Conservation (phyloP, 2,888 invertebrate species). For the Aphrophora alni region DNA sequence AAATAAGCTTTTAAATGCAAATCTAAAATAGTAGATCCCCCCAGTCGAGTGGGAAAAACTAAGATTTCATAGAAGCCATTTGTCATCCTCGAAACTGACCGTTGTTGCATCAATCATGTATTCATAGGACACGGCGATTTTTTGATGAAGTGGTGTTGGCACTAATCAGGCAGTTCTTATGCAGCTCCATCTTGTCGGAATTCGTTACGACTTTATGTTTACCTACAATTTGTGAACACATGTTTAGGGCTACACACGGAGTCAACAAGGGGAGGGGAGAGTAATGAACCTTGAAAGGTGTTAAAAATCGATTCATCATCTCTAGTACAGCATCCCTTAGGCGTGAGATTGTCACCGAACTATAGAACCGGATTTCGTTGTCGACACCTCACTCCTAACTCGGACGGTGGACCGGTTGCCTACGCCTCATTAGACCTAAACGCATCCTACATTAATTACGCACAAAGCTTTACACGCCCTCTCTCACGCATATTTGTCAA, state of each 20-base stretch:
- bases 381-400: too few species aligned
- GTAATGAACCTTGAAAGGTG: constrained; percentile 6
- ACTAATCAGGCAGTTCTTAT: background rate
- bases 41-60: background rate
- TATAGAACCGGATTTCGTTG: too few species aligned
- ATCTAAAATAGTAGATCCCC: background rate
- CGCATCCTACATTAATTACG: background rate
- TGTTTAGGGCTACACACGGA: background rate
- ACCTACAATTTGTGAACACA: constrained; percentile 1
- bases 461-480: background rate
- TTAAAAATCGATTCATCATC: constrained; percentile 9
- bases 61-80: background rate
- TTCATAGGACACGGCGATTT: background rate
- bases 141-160: constrained; percentile 9
- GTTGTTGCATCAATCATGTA: background rate
- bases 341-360: background rate
- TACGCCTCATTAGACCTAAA: background rate
- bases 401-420: background rate
- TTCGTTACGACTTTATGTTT: background rate
- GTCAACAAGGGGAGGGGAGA: background rate
- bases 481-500: constrained; percentile 2
- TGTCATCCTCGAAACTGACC: background rate
- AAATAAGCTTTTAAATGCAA: background rate
- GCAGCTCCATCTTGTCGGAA: background rate
- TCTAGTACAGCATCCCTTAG: background rate